Evolutionary conservation across 2,888 invertebrate genomes (phyloP), one percentile per base, ranked within the genome.

Genomic region (Drosophila imparisetae): DNA sequence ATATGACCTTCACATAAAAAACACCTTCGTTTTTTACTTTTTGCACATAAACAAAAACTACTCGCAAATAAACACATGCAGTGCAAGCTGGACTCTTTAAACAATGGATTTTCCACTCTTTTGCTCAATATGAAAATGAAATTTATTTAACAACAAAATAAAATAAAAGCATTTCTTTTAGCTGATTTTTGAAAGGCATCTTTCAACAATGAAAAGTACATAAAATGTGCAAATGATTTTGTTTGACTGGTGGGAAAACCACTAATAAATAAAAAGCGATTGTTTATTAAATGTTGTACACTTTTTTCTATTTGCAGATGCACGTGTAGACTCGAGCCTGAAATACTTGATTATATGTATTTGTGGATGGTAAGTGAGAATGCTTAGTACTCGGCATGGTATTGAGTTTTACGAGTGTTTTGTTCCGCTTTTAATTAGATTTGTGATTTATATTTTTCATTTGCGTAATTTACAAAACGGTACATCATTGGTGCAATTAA

Each of bases 401-500:
- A 45, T 62, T 48, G 8, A 32, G 53, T 63, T 81, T 71, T 10
- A 80, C 69, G 71, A 65, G 13, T 55, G 57, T 70, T 45, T 10
- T 52, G 36, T 52, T 63, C 15, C 54, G 29, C 30, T 64, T 72
- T 70, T 77, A 74, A 78, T 78, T 71, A 75, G 68, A 76, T 66
- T 79, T 63, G 57, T 80, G 77, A 83, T 81, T 75, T 78, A 81
- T 78, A 74, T 71, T 80, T 83, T 80, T 78, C 66, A 78, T 75
- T 78, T 79, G 66, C 53, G 81, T 78, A 77, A 79, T 83, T 84
- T 74, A 85, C 80, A 84, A 87, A 84, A 82, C 84, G 83, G 79
- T 79, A 81, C 81, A 87, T 83, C 80, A 89, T 89, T 88, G 81
- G 69, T 75, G 77, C 83, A 90, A 90, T 91, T 91, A 91, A 91